phyloP scores from a whole-genome alignment of 2,113 vertebrate species.

The Dipodomys merriami region DNA sequence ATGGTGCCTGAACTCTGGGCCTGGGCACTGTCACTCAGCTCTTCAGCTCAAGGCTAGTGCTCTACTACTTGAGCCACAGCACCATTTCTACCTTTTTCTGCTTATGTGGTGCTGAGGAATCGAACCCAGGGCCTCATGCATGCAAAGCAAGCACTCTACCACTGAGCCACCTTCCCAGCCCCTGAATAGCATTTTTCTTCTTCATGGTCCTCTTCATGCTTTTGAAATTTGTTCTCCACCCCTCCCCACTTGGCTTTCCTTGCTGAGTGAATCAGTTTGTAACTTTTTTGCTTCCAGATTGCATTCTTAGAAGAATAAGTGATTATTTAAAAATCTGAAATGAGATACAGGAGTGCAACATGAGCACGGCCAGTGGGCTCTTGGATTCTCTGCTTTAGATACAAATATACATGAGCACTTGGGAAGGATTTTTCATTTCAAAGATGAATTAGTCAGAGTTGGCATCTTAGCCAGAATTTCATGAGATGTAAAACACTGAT shows the following conservation, averaged over 20 bases:
- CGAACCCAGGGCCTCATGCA: no score
- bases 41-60: no score
- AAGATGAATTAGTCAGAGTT: conserved; percentile 26
- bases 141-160: no score
- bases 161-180: no score
- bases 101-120: no score
- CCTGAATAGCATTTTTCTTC: background rate
- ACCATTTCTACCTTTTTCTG: no score
- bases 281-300: conserved; percentile 36
- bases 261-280: conserved; percentile 29
- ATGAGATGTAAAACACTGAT: conserved; percentile 37
- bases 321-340: conserved; percentile 63
- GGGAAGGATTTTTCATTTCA: conserved; percentile 34
- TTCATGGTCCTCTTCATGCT: background rate
- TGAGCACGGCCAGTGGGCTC: conserved; percentile 1
- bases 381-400: conserved; percentile 53
- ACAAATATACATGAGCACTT: conserved; percentile 56
- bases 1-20: no score
- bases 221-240: background rate
- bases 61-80: no score
- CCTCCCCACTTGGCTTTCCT: background rate
- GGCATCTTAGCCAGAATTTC: conserved; percentile 36
- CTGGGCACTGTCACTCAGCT: no score
- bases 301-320: conserved; percentile 60
- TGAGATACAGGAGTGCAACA: conserved; percentile 46